phyloP scores from a whole-genome alignment of 2,113 vertebrate species.

The Erpornis zantholeuca region DNA sequence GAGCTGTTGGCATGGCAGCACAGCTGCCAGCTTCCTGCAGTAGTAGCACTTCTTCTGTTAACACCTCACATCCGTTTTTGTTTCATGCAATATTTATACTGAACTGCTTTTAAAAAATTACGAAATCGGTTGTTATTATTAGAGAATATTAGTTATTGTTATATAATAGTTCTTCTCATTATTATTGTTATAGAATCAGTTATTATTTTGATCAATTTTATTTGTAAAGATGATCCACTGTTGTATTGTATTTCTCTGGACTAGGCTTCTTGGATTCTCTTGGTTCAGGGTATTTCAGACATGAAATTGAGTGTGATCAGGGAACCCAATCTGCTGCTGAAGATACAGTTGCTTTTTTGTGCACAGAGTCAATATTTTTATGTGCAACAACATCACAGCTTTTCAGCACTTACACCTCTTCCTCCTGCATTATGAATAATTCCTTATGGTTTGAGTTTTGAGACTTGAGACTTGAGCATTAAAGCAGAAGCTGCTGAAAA shows the following conservation, averaged over 20 bases:
- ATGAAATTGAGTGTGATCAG: background rate
- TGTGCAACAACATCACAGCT: background rate
- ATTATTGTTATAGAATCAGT: too few species aligned
- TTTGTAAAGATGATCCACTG: background rate
- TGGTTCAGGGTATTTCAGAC: background rate
- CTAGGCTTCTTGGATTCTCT: background rate
- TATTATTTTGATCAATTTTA: background rate
- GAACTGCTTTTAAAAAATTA: background rate
- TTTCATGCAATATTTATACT: background rate
- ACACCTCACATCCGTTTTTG: background rate
- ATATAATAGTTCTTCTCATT: background rate
- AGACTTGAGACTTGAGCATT: background rate
- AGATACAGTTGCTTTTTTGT: background rate
- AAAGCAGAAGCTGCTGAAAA: background rate
- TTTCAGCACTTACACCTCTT: background rate
- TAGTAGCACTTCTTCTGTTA: background rate
- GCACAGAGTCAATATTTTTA: background rate
- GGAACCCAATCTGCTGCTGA: background rate
- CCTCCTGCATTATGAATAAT: accelerated
- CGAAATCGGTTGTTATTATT: background rate
- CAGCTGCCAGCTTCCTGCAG: background rate
- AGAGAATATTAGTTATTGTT: background rate
- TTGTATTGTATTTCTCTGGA: background rate
- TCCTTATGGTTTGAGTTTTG: background rate
- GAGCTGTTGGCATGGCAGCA: background rate